Base-by-base conservation (phyloP, 2,888 invertebrate genomes). In the Coelinius sp. region DNA sequence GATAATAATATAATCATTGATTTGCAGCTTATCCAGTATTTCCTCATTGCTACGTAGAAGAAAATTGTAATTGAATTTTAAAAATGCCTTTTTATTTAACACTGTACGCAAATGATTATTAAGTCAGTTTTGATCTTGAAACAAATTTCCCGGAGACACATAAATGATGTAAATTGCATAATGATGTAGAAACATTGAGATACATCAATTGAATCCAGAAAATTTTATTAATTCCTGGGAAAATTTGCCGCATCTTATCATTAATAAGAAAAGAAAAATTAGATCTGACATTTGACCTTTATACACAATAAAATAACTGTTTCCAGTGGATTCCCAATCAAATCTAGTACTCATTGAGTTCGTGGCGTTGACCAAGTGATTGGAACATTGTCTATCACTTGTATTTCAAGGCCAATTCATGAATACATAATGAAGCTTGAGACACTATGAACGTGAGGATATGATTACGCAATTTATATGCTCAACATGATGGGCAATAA, bases 391-490 rank as follows among this genome's bases (percentile, higher is more conserved):
- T 59, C 59, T 59, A 35, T 59, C 31, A 59, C 1, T 59, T 59
- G 17, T 10, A 25, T 25, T 44, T 25, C 65, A 49, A 46, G 65
- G 64, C 64, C n/a, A 14, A n/a, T 17, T 31, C 31, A 65, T 49
- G 49, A 65, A 49, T 65, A 27, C 27, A 44, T 65, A 65, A 65
- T 65, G 46, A 65, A 25, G 27, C 25, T 31, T 44, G 65, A 44
- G 31, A 65, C 49, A 49, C 44, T 27, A 65, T 27, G 22, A 65
- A 65, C 20, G 49, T 17, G 17, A 17, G 38, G 20, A 38, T 27
- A n/a, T 65, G 14, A 65, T 65, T 46, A 10, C 49, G 65, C 46
- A 65, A 65, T 65, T 46, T 65, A 46, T 31, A 65, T 65, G 65
- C 65, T 27, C 17, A 44, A 46, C 65, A 24, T 65, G 31, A 59